A percentile compares a stretch with the other conserved stretches of the same genome.
Evolutionary conservation across 2,797 vertebrate genomes (phyloP).

Genomic region (Thaleichthys pacificus): DNA sequence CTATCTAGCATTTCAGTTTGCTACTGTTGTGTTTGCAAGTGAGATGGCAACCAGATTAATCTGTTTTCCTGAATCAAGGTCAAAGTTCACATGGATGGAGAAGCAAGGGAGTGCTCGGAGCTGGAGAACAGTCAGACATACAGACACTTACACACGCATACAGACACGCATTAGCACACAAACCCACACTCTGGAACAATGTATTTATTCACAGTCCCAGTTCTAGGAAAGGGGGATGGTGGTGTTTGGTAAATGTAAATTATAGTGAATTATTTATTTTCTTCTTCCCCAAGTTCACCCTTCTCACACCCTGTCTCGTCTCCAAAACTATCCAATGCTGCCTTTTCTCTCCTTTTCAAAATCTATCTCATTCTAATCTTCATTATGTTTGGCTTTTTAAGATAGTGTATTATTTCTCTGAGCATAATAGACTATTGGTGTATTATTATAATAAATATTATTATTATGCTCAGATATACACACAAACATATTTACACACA

Average conservation of each 20-base stretch:
- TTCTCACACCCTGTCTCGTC: neutral
- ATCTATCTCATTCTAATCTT: neutral
- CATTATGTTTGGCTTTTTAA: neutral
- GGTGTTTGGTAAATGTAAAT: neutral
- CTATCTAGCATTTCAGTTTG: neutral
- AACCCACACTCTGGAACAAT: constrained; percentile 16
- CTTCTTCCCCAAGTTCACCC: constrained; percentile 5
- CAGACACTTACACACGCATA: neutral
- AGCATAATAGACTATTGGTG: too few species aligned
- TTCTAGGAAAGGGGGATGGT: constrained; percentile 7
- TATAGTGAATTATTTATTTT: too few species aligned
- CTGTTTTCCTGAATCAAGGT: neutral
- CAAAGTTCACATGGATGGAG: constrained; percentile 1
- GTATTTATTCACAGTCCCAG: constrained; percentile 25
- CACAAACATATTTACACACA: neutral
- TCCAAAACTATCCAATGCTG: neutral
- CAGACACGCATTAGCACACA: constrained; percentile 14
- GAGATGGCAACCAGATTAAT: constrained; percentile 26
- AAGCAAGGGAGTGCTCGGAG: neutral
- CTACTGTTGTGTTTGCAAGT: constrained; percentile 13
- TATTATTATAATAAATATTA: neutral
- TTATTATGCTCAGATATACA: neutral
- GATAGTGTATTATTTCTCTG: too few species aligned
- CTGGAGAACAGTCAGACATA: neutral
- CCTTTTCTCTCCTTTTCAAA: neutral